Percentiles rank a stretch among this genome's conserved stretches.
Evolutionary conservation across 2,888 invertebrate species (phyloP).

Genomic region (Platycheirus rosarum): DNA sequence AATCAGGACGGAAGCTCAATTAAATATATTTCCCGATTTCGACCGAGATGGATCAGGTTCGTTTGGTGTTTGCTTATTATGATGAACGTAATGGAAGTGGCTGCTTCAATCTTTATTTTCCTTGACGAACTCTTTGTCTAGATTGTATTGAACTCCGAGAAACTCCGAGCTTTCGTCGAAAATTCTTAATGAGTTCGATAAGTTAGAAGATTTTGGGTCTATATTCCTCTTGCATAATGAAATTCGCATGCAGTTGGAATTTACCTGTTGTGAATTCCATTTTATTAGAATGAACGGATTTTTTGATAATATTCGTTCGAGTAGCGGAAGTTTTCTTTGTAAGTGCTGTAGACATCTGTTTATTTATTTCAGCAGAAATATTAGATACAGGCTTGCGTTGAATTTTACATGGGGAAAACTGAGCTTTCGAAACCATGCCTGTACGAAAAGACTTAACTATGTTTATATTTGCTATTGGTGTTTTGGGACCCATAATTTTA

Average conservation of each 20-base stretch:
- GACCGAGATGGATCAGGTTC: too few species aligned
- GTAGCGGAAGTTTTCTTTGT: conserved; percentile 73
- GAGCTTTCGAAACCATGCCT: conserved; percentile 53
- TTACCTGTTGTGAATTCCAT: conserved; percentile 65
- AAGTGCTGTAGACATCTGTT: conserved; percentile 78
- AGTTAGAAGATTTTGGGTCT: conserved; percentile 77
- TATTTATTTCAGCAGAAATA: conserved; percentile 81
- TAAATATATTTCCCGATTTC: too few species aligned
- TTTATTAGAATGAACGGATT: conserved; percentile 15
- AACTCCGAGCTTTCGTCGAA: conserved; percentile 77
- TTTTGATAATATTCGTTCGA: conserved; percentile 37
- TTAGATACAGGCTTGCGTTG: conserved; percentile 81
- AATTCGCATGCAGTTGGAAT: conserved; percentile 52
- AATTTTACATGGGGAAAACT: conserved; percentile 75
- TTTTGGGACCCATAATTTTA: conserved; percentile 88
- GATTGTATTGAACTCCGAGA: conserved; percentile 81
- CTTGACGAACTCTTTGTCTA: conserved; percentile 82
- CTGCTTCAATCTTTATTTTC: too few species aligned
- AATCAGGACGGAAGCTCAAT: too few species aligned
- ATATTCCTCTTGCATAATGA: conserved; percentile 61
- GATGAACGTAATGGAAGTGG: too few species aligned
- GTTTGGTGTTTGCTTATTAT: too few species aligned
- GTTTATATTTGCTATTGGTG: conserved; percentile 46
- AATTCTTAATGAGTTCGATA: conserved; percentile 76
- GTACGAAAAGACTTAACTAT: conserved; percentile 57